phyloP scores from a whole-genome alignment of 1,140 invertebrate genomes.

The Araneus ventricosus region DNA sequence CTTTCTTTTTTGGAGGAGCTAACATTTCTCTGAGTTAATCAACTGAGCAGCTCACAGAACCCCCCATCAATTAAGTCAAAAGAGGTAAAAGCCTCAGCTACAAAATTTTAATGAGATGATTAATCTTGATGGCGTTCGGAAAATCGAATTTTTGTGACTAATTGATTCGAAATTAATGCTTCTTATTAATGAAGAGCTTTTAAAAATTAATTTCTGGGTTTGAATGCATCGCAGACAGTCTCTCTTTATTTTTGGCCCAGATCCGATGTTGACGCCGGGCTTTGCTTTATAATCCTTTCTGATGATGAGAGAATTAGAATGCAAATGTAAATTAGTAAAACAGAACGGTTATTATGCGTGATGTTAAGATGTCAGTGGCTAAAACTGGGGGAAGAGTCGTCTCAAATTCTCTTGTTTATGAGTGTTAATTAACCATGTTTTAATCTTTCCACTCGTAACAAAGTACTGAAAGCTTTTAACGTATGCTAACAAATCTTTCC shows the following conservation, averaged over 20 bases:
- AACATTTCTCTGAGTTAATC: constrained; percentile 66
- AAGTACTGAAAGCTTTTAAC: constrained; percentile 41
- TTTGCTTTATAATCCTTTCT: constrained; percentile 50
- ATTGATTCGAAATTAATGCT: constrained; percentile 74
- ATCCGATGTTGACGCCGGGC: constrained; percentile 38
- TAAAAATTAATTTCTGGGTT: constrained; percentile 73
- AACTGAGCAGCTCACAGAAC: constrained; percentile 54
- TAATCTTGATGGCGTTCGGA: constrained; percentile 70
- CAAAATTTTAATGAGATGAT: constrained; percentile 75
- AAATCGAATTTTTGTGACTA: constrained; percentile 75
- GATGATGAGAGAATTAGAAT: constrained; percentile 59
- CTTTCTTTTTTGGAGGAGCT: background rate
- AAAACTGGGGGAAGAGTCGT: background rate
- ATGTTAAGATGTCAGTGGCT: constrained; percentile 42
- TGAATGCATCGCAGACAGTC: constrained; percentile 47
- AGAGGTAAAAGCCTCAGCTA: constrained; percentile 67
- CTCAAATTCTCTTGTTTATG: constrained; percentile 25
- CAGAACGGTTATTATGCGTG: constrained; percentile 62
- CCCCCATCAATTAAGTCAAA: constrained; percentile 69
- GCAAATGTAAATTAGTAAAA: constrained; percentile 58
- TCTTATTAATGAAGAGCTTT: constrained; percentile 71
- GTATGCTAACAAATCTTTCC: constrained; percentile 52
- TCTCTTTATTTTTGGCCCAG: constrained; percentile 11
- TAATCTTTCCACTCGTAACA: constrained; percentile 50
- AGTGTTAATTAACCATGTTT: constrained; percentile 60